These are phyloP conservation scores for Calephelis nemesis DNA, from an alignment of 1,140 invertebrate species.

Conservation along the genomic window DNA sequence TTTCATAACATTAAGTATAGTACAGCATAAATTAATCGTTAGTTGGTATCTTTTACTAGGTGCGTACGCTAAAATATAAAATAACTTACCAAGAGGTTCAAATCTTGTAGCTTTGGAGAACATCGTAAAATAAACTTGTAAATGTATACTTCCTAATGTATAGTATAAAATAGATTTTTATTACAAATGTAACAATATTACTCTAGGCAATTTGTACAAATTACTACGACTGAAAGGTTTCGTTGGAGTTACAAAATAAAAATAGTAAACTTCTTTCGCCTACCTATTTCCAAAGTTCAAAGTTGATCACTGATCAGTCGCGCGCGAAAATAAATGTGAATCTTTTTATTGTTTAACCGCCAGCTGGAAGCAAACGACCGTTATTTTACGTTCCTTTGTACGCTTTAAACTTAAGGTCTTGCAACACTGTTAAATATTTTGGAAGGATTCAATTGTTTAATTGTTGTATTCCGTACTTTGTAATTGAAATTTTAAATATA, in stretches of 20 bases:
- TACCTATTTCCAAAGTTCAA: neutral
- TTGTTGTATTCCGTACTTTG: no score
- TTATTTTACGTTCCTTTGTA: conserved; percentile 50
- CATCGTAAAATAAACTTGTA: conserved; percentile 29
- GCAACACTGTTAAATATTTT: no score
- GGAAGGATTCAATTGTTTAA: no score
- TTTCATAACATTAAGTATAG: no score
- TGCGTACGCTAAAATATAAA: no score
- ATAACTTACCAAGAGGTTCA: conserved; percentile 57
- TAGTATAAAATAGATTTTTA: neutral
- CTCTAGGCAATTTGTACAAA: neutral
- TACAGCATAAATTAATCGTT: no score
- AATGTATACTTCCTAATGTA: neutral
- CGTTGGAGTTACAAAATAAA: neutral
- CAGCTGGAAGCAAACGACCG: conserved; percentile 27
- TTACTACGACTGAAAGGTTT: neutral
- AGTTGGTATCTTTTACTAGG: no score
- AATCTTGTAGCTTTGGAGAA: conserved; percentile 71
- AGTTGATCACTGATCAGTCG: conserved; percentile 18
- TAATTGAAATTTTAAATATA: no score
- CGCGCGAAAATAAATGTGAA: conserved; percentile 41
- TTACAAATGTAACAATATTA: neutral
- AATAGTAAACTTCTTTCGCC: neutral
- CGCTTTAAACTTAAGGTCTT: neutral
- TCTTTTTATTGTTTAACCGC: conserved; percentile 21